Base-by-base conservation (phyloP, 2,113 vertebrate genomes). In the Oreochromis aureus region DNA sequence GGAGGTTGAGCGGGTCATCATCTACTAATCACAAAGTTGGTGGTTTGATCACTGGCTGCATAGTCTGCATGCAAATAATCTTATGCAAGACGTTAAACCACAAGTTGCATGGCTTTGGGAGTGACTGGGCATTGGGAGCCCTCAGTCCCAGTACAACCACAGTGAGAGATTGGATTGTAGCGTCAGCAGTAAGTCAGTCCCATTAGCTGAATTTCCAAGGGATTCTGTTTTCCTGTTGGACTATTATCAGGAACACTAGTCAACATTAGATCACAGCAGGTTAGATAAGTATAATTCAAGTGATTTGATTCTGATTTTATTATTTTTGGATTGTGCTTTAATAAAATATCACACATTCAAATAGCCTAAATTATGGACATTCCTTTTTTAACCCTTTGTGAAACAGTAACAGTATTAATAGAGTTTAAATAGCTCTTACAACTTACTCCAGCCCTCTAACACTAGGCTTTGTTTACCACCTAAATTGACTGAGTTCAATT, bases 401-500 rank as follows among this genome's bases (percentile, higher is more conserved):
- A n/a, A 63, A 27, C 27, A 27, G 27, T 27, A 27, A 27, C 27
- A 36, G 18, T 7, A 19, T 63, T 34, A 34, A 63, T 10, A 19
- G 32, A 63, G 59, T 63, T 36, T 63, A 63, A 63, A 63, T 36
- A 66, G 1, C 32, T 66, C 61, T 66, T 66, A n/a, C 32, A 66
- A 0, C 36, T 36, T 36, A 66, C 61, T 66, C 10, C 61, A 5
- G 0, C 0, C 36, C 36, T 63, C 59, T 12, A 63, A 63, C 32
- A 66, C 10, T 58, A 39, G 36, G 9, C 36, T 39, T 39, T 10
- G 36, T 39, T 27, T 58, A 58, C 22, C 2, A 0, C 0, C 55
- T 56, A 27, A 24, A 56, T 13, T 4, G 6, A 30, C 24, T 30
- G 24, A 8, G 24, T 36, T 12, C 61, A 36, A 1, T 0, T 5